Evolutionary conservation across 2,888 invertebrate genomes (phyloP), one percentile per base, ranked within the genome.

Genomic region (Campaea margaritaria): DNA sequence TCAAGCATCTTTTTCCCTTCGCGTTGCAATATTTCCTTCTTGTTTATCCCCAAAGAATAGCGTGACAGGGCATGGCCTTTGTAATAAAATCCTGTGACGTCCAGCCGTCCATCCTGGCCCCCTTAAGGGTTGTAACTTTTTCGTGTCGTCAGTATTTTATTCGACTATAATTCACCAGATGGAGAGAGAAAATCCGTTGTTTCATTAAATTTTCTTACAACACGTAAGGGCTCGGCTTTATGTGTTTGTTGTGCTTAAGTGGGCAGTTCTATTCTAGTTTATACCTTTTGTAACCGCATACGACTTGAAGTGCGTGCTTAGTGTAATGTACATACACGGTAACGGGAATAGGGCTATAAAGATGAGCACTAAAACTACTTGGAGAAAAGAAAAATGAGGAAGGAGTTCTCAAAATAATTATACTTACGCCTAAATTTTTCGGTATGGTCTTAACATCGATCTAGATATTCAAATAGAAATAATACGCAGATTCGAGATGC

Each of bases 41-140:
- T 72, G 74, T 76, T 76, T 74, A 69, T 79, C 78, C 79, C 79
- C 70, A 72, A 80, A 81, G 84, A 76, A 77, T 79, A 74, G 72
- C 75, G 75, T 76, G 79, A 80, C 78, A 73, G 75, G 72, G 57
- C 65, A 67, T 72, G 77, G 78, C 81, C 81, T 83, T 87, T 85
- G 84, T 87, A 89, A 89, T 89, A 89, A 89, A 89, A 89, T 85
- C 87, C 74, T 77, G 78, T 81, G 85, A 83, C 82, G 76, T 74
- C 65, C 58, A 67, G 67, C 64, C 69, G 73, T 69, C 72, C 75
- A 68, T 65, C 64, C 71, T 74, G 68, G 73, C 77, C 76, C 82
- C 86, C 87, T 88, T 86, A 83, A 86, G 80, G 78, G 76, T 78
- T 69, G 85, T 86, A 85, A 87, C 87, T 88, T 83, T 83, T 82